Conservation (phyloP, 1,140 invertebrate species). For the Ceratina australensis region DNA sequence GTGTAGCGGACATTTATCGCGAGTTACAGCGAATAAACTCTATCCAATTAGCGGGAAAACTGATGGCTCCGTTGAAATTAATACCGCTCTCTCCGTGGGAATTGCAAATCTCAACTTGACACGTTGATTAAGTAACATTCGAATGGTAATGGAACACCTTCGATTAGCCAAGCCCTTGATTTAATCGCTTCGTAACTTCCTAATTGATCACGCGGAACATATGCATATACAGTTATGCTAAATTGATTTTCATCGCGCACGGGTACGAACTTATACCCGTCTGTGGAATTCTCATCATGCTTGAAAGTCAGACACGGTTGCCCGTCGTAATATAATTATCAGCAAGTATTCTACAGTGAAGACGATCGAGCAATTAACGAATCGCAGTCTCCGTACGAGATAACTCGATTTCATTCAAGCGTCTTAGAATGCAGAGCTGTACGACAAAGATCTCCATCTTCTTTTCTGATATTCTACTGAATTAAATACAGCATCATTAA, state of each 20-base stretch:
- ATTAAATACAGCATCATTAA: too few relatives aligned
- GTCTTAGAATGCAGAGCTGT: neutral
- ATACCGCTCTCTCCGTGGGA: conserved; percentile 2
- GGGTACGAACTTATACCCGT: neutral
- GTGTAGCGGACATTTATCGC: conserved; percentile 11
- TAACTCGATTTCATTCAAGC: neutral
- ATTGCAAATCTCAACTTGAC: conserved; percentile 40
- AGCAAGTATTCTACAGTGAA: neutral
- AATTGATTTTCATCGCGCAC: conserved; percentile 18
- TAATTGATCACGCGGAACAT: conserved; percentile 12
- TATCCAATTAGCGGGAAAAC: conserved; percentile 21
- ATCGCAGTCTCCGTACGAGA: neutral
- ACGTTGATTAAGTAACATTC: conserved; percentile 48
- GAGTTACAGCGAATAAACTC: conserved; percentile 6
- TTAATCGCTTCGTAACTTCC: conserved; percentile 9
- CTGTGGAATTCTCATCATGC: neutral
- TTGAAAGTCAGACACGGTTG: neutral
- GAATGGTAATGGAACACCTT: conserved; percentile 49
- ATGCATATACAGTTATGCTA: conserved; percentile 14
- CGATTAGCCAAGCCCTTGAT: conserved; percentile 31
- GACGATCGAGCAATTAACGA: neutral
- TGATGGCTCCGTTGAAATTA: conserved; percentile 31
- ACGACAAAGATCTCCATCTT: too few relatives aligned
- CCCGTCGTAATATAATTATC: neutral
- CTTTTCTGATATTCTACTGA: too few relatives aligned